Evolutionary conservation across 1,140 invertebrate species (phyloP).

Genomic region (Lordiphosa clarofinis): DNA sequence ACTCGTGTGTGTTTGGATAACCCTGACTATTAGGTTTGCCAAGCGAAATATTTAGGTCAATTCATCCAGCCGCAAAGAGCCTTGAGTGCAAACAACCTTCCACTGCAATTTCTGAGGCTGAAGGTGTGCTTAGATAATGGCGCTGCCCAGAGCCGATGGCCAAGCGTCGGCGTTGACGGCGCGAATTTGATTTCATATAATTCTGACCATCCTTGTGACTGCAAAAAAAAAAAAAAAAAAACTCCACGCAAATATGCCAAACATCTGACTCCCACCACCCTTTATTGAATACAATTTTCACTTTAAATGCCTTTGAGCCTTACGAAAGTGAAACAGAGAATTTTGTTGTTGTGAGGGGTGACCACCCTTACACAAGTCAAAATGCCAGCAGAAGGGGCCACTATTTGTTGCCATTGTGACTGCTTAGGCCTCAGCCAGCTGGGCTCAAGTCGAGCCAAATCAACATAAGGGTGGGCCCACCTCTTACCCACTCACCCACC

Average conservation of each 20-base stretch:
- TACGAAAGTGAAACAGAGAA: constrained; percentile 27
- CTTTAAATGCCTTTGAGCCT: constrained; percentile 40
- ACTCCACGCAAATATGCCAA: constrained; percentile 30
- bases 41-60: constrained; percentile 80
- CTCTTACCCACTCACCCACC: constrained; percentile 31
- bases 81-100: constrained; percentile 79
- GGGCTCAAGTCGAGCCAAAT: constrained; percentile 36
- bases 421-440: constrained; percentile 50
- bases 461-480: constrained; percentile 13
- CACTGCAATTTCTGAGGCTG: constrained; percentile 67
- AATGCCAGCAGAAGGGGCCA: constrained; percentile 56
- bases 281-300: constrained; percentile 25
- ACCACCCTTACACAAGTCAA: constrained; percentile 23
- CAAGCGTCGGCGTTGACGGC: constrained; percentile 25
- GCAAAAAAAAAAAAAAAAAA: constrained; percentile 2
- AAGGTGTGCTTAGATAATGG: constrained; percentile 77
- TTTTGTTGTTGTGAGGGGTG: too few relatives aligned
- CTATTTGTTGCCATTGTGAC: constrained; percentile 56
- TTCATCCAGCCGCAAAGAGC: constrained; percentile 79
- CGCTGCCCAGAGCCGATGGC: constrained; percentile 31
- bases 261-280: not conserved
- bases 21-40: constrained; percentile 78
- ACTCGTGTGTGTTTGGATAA: constrained; percentile 45
- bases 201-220: constrained; percentile 19
- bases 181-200: constrained; percentile 52